Conservation (phyloP, 1,140 invertebrate genomes). For the Drosophila grimshawi region DNA sequence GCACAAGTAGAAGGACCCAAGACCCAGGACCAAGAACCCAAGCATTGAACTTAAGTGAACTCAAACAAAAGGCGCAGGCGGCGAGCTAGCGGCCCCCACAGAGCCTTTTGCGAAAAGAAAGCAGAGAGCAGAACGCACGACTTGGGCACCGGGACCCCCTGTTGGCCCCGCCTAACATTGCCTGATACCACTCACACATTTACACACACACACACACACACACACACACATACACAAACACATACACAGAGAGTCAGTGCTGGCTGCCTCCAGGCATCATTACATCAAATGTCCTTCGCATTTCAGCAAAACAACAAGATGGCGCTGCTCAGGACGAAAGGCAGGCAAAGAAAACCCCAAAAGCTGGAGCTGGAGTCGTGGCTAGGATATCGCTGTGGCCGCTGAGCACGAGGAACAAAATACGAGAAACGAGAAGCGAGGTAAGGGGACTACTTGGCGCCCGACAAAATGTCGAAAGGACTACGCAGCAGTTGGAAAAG, state of each 20-base stretch:
- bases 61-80: constrained; percentile 79
- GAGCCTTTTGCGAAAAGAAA: constrained; percentile 57
- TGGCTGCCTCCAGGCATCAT: constrained; percentile 81
- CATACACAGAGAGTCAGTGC: constrained; percentile 38
- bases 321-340: constrained; percentile 70
- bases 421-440: constrained; percentile 3
- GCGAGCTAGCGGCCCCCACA: constrained; percentile 36
- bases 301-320: constrained; percentile 83
- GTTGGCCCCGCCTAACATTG: constrained; percentile 18
- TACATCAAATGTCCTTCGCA: constrained; percentile 83
- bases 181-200: constrained; percentile 45
- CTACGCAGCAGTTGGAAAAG: constrained; percentile 45
- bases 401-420: constrained; percentile 9
- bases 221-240: constrained; percentile 26
- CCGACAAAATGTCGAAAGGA: constrained; percentile 70
- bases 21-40: constrained; percentile 48
- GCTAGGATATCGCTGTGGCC: constrained; percentile 54
- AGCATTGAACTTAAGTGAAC: constrained; percentile 83
- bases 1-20: constrained; percentile 30
- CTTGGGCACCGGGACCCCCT: constrained; percentile 54
- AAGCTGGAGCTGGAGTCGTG: constrained; percentile 33
- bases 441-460: constrained; percentile 69
- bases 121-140: constrained; percentile 30
- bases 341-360: constrained; percentile 71
- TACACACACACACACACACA: constrained; percentile 27